Evolutionary conservation across 2,797 vertebrate genomes (phyloP).

Genomic region (Sciaenops ocellatus): DNA sequence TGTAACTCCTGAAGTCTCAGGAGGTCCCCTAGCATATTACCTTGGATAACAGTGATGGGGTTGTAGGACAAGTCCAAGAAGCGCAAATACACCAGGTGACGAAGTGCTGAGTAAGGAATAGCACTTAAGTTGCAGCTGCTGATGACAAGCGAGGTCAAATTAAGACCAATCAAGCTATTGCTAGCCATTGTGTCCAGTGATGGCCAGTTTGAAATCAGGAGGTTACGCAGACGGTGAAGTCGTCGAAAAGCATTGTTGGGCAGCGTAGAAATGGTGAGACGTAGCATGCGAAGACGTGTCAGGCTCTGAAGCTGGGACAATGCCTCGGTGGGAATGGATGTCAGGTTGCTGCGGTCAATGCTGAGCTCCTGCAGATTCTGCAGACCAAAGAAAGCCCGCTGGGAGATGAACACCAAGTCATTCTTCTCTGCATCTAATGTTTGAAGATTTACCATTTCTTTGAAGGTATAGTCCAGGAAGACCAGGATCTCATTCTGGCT

Average conservation of each 20-base stretch:
- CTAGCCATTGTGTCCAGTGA: conserved; percentile 84
- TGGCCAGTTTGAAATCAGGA: conserved; percentile 89
- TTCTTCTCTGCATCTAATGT: conserved; percentile 90
- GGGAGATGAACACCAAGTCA: conserved; percentile 91
- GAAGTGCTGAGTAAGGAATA: conserved; percentile 87
- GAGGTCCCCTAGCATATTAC: conserved; percentile 84
- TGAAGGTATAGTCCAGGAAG: conserved; percentile 91
- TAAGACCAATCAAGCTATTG: conserved; percentile 89
- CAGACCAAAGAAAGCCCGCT: conserved; percentile 89
- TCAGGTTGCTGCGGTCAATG: conserved; percentile 91
- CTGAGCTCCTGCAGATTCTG: conserved; percentile 86
- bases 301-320: conserved; percentile 89
- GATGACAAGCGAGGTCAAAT: conserved; percentile 90
- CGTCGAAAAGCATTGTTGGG: conserved; percentile 87
- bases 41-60: conserved; percentile 88
- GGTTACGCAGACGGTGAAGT: conserved; percentile 83
- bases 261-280: conserved; percentile 85
- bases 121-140: conserved; percentile 88
- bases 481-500: conserved; percentile 93
- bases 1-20: conserved; percentile 90
- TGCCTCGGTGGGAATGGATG: conserved; percentile 87
- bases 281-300: conserved; percentile 82
- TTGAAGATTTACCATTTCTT: conserved; percentile 86
- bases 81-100: conserved; percentile 87
- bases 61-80: conserved; percentile 93